Percentiles rank a stretch among this genome's conserved stretches.
phyloP scores from a whole-genome alignment of 37 sponge, comb jelly and placozoan species.

The Diacarnus erythraeanus region DNA sequence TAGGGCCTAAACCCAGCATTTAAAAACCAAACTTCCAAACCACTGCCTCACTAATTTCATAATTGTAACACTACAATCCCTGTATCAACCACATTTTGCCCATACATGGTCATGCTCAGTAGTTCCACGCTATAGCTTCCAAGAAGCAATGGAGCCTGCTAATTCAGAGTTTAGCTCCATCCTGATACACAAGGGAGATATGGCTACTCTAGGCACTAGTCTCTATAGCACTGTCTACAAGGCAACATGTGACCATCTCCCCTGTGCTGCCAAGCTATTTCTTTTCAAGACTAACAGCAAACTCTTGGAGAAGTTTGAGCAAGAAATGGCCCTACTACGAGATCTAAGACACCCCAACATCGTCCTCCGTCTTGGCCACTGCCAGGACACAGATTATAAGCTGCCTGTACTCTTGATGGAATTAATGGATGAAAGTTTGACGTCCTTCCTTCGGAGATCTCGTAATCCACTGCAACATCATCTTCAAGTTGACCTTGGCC shows the following conservation, averaged over 20 bases:
- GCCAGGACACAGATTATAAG: conserved; percentile 14
- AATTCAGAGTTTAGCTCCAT: not conserved
- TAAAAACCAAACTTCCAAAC: too few species aligned
- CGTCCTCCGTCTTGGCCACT: conserved; percentile 29
- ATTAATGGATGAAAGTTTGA: conserved; percentile 59
- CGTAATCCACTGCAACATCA: conserved; percentile 6
- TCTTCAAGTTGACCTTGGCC: conserved; percentile 28
- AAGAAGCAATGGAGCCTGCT: not conserved
- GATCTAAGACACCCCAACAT: conserved; percentile 30
- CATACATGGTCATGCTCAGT: too few species aligned
- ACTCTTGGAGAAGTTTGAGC: not conserved
- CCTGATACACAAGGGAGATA: not conserved
- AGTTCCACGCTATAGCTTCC: too few species aligned
- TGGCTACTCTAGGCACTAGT: conserved; percentile 1
- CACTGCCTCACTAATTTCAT: too few species aligned
- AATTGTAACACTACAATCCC: too few species aligned
- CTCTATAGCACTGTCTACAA: conserved; percentile 32
- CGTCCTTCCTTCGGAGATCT: conserved; percentile 19
- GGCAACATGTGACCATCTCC: conserved; percentile 33
- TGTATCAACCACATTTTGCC: too few species aligned
- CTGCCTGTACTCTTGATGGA: conserved; percentile 44
- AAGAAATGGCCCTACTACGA: not conserved
- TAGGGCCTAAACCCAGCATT: too few species aligned
- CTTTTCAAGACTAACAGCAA: not conserved
- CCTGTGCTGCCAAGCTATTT: conserved; percentile 39